Conservation (phyloP, 1,140 invertebrate genomes). For the Papilio dardanus region DNA sequence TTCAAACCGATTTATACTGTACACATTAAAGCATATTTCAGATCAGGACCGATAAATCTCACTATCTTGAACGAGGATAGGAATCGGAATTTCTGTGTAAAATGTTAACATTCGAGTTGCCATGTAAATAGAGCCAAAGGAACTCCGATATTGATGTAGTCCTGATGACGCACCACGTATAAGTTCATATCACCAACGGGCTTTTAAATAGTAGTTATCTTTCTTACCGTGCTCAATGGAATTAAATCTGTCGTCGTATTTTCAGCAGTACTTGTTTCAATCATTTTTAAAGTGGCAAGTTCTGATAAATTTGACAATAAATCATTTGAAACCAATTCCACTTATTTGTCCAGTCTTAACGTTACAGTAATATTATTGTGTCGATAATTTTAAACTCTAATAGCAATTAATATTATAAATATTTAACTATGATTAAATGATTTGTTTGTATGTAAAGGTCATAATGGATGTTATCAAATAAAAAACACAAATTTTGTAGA, state of each 20-base stretch:
- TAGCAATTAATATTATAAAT: constrained; percentile 37
- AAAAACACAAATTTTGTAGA: constrained; percentile 68
- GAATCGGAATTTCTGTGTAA: too few species aligned
- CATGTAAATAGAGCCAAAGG: too few species aligned
- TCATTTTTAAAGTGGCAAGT: constrained; percentile 64
- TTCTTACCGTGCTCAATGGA: constrained; percentile 49
- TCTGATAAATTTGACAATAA: constrained; percentile 53
- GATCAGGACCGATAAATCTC: too few species aligned
- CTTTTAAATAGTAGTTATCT: constrained; percentile 18
- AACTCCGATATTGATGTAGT: too few species aligned
- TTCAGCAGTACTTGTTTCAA: constrained; percentile 61
- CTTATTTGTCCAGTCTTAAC: constrained; percentile 10
- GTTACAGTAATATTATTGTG: constrained; percentile 13
- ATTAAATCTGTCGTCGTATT: constrained; percentile 52
- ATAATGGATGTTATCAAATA: constrained; percentile 74
- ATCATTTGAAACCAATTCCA: constrained; percentile 40
- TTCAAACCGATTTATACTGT: neutral
- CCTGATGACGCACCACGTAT: neutral
- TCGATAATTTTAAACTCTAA: constrained; percentile 28
- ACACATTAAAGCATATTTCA: too few species aligned
- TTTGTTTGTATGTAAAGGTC: constrained; percentile 67
- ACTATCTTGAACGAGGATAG: too few species aligned
- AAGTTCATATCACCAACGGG: neutral
- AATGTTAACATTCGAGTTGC: too few species aligned
- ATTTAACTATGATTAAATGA: constrained; percentile 38